A percentile compares a stretch with the other conserved stretches of the same genome.
Conservation (phyloP, 2,113 vertebrate genomes). For the Megaceryle maxima region DNA sequence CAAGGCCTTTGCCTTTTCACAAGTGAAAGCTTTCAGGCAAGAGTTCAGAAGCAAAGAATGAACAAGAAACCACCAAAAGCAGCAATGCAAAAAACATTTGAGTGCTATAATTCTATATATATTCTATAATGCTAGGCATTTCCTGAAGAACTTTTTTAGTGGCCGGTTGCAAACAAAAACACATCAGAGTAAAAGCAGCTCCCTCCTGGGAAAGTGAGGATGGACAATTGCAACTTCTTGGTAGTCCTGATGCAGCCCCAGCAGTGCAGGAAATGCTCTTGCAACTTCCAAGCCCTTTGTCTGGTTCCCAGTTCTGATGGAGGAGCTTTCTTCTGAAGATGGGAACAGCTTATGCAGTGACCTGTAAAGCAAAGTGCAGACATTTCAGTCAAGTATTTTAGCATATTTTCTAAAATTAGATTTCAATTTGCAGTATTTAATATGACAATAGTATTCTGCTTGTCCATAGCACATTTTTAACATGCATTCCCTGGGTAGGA, state of each 20-base stretch:
- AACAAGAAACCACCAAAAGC: background rate
- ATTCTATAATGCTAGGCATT: too few relatives aligned
- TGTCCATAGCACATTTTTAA: background rate
- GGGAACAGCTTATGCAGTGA: background rate
- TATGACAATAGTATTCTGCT: background rate
- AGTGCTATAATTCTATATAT: background rate
- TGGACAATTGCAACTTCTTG: too few relatives aligned
- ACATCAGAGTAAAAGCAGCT: background rate
- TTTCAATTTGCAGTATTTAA: background rate
- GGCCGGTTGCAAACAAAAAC: background rate
- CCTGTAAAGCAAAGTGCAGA: background rate
- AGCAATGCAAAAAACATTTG: background rate
- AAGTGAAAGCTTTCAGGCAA: background rate
- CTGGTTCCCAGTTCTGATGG: background rate
- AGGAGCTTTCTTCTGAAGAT: background rate
- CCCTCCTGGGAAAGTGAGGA: accelerated
- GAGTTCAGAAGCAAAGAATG: background rate
- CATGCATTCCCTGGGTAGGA: background rate
- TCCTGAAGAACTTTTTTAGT: background rate
- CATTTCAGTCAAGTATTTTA: background rate
- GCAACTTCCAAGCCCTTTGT: background rate
- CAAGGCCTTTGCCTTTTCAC: background rate
- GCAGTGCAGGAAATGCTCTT: background rate
- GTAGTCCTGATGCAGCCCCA: background rate
- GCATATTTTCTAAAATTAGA: background rate